Evolutionary conservation across 2,113 vertebrate species (phyloP), one percentile per base, ranked within the genome.

Genomic region (Parus major): DNA sequence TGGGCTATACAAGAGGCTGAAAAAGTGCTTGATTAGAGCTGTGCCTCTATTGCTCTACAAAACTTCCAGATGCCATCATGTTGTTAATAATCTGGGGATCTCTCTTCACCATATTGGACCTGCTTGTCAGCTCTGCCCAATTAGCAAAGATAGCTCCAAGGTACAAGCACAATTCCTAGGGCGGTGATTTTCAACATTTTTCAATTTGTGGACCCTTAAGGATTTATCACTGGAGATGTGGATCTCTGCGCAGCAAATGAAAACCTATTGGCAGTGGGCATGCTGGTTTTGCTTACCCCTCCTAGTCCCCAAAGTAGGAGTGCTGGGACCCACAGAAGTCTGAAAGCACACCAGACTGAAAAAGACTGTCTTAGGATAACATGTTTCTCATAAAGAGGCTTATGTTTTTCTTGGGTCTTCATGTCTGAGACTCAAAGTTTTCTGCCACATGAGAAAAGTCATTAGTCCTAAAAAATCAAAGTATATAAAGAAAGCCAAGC

Each of bases 41-140:
- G 72, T 81, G 82, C 76, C 41, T 92, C 88, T 84, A 94, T 81
- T 88, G 80, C 94, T 95, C 84, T 66, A 78, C 92, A 92, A 78
- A 96, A 93, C 57, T 94, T 96, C 90, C 93, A 95, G 92, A 88
- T 96, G 96, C 92, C 88, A 90, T 90, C 72, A 53, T 50, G 65
- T 72, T 95, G 88, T 71, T 88, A 96, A 96, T 95, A 95, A 95
- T 88, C 86, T 96, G 69, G 95, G 86, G 90, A 96, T 95, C 69
- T 79, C 94, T 95, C 88, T 79, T 88, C 93, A 94, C 91, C 87
- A 93, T 94, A 93, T 78, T 95, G 95, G 95, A 94, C 92, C 92
- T 84, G 82, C 88, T 93, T 95, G 90, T 94, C 88, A 94, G 86
- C 94, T 94, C 90, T 93, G 57, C 77, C 90, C 95, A 96, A 94